Evolutionary conservation across 2,797 vertebrate genomes (phyloP).

Genomic region (Leptoclinus maculatus): DNA sequence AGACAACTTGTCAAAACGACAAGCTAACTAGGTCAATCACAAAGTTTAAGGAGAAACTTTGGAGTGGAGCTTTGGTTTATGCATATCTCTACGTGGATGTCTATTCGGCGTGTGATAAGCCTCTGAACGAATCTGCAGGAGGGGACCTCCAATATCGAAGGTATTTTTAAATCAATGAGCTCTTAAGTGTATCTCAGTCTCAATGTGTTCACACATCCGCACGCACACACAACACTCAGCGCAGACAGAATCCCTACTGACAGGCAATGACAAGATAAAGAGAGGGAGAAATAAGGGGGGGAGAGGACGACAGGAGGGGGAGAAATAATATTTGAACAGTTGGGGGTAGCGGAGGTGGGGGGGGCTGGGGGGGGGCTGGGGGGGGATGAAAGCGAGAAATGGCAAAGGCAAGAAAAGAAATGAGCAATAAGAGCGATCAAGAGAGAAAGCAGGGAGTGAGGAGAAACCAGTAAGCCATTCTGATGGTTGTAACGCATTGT

Average conservation of each 20-base stretch:
- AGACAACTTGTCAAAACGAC: conserved; percentile 82
- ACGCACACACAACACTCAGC: conserved; percentile 76
- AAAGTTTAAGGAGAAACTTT: conserved; percentile 85
- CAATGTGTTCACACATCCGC: conserved; percentile 75
- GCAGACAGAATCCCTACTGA: conserved; percentile 84
- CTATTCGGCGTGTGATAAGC: conserved; percentile 71
- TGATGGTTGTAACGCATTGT: conserved; percentile 52
- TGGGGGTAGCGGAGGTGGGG: conserved; percentile 21
- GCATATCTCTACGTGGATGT: conserved; percentile 71
- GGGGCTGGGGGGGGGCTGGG: conserved; percentile 35
- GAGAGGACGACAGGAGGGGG: conserved; percentile 76
- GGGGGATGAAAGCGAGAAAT: conserved; percentile 68
- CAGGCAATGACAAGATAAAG: conserved; percentile 87
- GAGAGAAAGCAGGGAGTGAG: conserved; percentile 62
- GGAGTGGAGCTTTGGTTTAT: conserved; percentile 80
- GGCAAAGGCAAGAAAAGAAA: conserved; percentile 76
- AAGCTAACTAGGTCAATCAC: conserved; percentile 86
- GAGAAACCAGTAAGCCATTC: conserved; percentile 49
- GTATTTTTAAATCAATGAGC: conserved; percentile 89
- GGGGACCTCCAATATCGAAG: conserved; percentile 85
- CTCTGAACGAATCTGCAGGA: conserved; percentile 80
- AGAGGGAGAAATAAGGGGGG: conserved; percentile 70
- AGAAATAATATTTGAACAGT: conserved; percentile 83
- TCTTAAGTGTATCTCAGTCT: conserved; percentile 83
- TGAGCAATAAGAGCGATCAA: conserved; percentile 76